Evolutionary conservation across 2,888 invertebrate species (phyloP), one percentile per base, ranked within the genome.

Genomic region (Acanthococcus lagerstroemiae): DNA sequence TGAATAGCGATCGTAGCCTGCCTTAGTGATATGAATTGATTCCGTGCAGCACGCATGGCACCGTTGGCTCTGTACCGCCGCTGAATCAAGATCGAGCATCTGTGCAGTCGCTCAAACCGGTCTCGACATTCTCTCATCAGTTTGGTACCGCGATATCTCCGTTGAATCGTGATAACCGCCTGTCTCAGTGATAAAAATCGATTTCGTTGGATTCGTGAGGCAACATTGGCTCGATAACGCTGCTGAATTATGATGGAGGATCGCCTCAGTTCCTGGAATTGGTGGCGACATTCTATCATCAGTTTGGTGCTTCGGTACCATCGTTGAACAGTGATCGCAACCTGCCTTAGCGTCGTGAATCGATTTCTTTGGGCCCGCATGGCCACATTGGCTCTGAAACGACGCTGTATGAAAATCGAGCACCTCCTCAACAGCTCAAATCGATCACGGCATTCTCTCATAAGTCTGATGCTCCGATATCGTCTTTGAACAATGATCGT

Each of bases 391-490:
- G 61, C 66, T 54, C 69, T 65, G 15, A 58, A 68, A 0, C n/a
- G 9, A 45, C 21, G 26, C 55, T 65, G 48, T 2, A 24, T 17
- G 37, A 27, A 55, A 1, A 65, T 17, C 5, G 44, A n/a, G 2
- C 67, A 54, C 30, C 54, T 55, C 61, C 27, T 63, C 9, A 67
- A 54, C 17, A 50, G 66, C 22, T 54, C n/a, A 44, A 46, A 66
- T 4, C 24, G 19, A 22, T 37, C 37, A 7, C 57, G 66, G 25
- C 37, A 21, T 67, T 56, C 61, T 17, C 19, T 19, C 4, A 52
- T 19, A 21, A 5, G 1, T 52, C 24, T 22, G 9, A 21, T 22
- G 9, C 15, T 15, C 15, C 24, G 21, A 24, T 22, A 22, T 45
- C 21, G 17, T 54, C 37, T 26, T 48, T 69, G 69, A 22, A 69